phyloP scores from a whole-genome alignment of 2,888 invertebrate genomes.

The Andricus curvator region DNA sequence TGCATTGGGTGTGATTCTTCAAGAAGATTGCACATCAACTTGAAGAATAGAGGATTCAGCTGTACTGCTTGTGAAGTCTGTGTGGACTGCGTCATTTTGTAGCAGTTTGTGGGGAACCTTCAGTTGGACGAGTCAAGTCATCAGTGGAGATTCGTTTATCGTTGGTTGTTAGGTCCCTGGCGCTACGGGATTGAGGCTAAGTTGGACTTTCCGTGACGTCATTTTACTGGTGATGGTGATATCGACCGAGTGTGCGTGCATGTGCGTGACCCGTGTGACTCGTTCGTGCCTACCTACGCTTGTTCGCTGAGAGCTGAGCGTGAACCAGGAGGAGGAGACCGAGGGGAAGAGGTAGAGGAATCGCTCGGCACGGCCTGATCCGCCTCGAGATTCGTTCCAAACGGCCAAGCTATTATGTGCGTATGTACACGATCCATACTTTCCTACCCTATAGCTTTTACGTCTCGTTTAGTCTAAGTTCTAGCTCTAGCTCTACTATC shows the following conservation, averaged over 20 bases:
- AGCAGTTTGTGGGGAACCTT: background rate
- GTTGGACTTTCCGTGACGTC: slow-evolving; percentile 52
- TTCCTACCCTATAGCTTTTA: slow-evolving; percentile 41
- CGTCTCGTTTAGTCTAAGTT: slow-evolving; percentile 22
- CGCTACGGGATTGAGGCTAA: slow-evolving; percentile 49
- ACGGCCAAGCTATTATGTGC: slow-evolving; percentile 51
- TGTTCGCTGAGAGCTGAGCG: slow-evolving; percentile 43
- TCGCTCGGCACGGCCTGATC: slow-evolving; percentile 54
- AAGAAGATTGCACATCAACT: background rate
- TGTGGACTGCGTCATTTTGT: background rate
- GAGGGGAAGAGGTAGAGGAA: slow-evolving; percentile 43
- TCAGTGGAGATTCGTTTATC: slow-evolving; percentile 35
- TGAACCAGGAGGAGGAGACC: slow-evolving; percentile 28
- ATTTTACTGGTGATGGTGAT: slow-evolving; percentile 49
- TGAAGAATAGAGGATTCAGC: background rate
- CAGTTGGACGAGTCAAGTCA: slow-evolving; percentile 16
- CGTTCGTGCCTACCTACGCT: slow-evolving; percentile 45
- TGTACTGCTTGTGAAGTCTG: background rate
- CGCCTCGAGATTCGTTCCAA: slow-evolving; percentile 52
- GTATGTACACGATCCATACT: slow-evolving; percentile 47
- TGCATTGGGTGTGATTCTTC: background rate
- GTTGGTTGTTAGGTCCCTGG: slow-evolving; percentile 29
- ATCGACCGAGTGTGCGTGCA: slow-evolving; percentile 47
- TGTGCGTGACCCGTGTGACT: slow-evolving; percentile 46
- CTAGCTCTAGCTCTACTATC: slow-evolving; percentile 13